Evolutionary conservation across 2,113 vertebrate species (phyloP).

Genomic region (Ibidorhyncha struthersii): DNA sequence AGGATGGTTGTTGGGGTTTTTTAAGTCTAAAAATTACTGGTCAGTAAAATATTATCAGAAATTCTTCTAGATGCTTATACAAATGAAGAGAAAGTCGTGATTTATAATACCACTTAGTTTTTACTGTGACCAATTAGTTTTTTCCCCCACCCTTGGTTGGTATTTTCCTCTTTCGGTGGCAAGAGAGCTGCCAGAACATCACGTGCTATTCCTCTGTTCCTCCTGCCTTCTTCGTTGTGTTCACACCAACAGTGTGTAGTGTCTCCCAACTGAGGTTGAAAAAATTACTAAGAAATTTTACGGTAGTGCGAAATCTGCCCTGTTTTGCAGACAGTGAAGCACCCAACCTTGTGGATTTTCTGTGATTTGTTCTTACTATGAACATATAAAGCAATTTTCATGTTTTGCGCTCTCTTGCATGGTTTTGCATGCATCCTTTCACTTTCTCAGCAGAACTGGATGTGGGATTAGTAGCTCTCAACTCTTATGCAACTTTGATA

Average conservation of each 20-base stretch:
- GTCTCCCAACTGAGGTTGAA: neutral
- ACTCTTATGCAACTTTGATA: neutral
- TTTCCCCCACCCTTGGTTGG: neutral
- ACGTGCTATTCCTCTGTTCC: fast-evolving
- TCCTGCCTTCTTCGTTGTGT: neutral
- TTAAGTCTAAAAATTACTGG: neutral
- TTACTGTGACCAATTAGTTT: neutral
- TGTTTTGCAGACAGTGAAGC: neutral
- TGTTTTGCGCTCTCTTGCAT: neutral
- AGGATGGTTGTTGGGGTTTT: neutral
- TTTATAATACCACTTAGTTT: neutral
- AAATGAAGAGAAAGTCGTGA: neutral
- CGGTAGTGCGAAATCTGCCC: neutral
- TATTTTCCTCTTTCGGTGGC: neutral
- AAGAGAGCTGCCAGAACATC: neutral
- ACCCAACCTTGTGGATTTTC: neutral
- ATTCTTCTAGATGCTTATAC: neutral
- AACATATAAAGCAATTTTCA: neutral
- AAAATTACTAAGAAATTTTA: neutral
- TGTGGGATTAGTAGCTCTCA: neutral
- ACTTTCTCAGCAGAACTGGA: neutral
- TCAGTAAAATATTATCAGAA: neutral
- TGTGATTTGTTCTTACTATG: neutral
- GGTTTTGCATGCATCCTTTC: neutral
- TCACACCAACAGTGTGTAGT: neutral